Evolutionary conservation across 2,113 vertebrate genomes (phyloP), one percentile per base, ranked within the genome.

Genomic region (Pollimyrus isidori): DNA sequence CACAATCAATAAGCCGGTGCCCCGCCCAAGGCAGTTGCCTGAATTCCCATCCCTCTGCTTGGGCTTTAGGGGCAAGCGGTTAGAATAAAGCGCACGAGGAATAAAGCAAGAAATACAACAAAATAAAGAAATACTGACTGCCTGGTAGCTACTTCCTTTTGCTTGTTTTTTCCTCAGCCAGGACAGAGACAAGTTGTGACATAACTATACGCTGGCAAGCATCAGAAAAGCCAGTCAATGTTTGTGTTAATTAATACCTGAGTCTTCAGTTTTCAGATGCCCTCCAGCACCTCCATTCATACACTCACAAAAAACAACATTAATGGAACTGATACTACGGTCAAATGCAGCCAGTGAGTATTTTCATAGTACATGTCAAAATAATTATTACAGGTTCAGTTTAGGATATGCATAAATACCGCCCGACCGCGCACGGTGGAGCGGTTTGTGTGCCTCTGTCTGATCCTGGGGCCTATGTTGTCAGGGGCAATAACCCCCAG

Each of bases 1-100:
- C 87, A 26, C 90, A 91, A 94, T 95, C 94, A 45, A 95, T 95
- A 93, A 56, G 11, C 69, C 35, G 1, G 15, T 15, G 9, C 62
- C 62, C 9, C 58, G 21, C 62, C 26, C 62, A 23, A 0, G 90
- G 88, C 92, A 92, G 88, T 76, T 86, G 84, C 89, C 89, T 62
- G 87, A 49, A 42, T 58, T 50, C 91, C 91, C 56, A 88, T 92
- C 91, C 91, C 62, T 10, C n/a, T 30, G 62, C 26, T 26, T 4
- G 62, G n/a, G 62, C n/a, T 69, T 69, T 69, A 30, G 35, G 15
- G 35, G 35, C 13, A 42, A 17, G 35, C 0, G 30, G 3, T 10
- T 73, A n/a, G 21, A 86, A 30, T 88, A 48, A 88, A 76, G 42
- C 6, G 13, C 15, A 35, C 0, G 11, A 7, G 4, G 35, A 80